Percentiles rank a stretch among this genome's conserved stretches.
These are phyloP conservation scores for Lymantria monacha DNA, from an alignment of 2,888 invertebrate genomes.

Conservation along the genomic window DNA sequence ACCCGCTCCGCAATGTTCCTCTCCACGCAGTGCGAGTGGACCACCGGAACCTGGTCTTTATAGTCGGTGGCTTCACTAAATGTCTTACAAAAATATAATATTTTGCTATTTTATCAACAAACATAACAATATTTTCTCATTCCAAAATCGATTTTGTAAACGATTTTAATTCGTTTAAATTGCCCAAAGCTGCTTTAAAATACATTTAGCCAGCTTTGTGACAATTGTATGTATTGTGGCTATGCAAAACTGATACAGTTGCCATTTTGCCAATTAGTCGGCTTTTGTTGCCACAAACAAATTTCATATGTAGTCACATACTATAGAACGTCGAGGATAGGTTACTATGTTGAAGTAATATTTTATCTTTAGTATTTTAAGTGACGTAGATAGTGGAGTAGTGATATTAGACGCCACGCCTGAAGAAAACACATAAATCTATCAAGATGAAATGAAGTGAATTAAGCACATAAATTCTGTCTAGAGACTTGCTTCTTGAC, in stretches of 20 bases:
- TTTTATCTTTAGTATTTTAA: slow-evolving; percentile 8
- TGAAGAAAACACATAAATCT: slow-evolving; percentile 45
- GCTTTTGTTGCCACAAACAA: slow-evolving; percentile 36
- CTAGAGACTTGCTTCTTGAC: slow-evolving; percentile 29
- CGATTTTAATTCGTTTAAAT: slow-evolving; percentile 50
- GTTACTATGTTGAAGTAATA: slow-evolving; percentile 6
- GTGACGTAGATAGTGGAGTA: neutral
- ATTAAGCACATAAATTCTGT: slow-evolving; percentile 47
- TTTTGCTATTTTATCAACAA: neutral
- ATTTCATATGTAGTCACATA: slow-evolving; percentile 15
- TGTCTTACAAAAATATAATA: too few relatives aligned
- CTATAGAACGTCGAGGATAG: slow-evolving; percentile 12
- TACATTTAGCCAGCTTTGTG: slow-evolving; percentile 48
- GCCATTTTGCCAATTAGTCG: slow-evolving; percentile 42
- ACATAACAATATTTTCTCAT: slow-evolving; percentile 18
- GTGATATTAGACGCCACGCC: slow-evolving; percentile 30
- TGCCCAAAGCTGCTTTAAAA: slow-evolving; percentile 50
- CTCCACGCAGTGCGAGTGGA: too few relatives aligned
- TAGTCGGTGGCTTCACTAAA: too few relatives aligned
- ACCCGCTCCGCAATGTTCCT: too few relatives aligned
- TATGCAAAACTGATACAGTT: slow-evolving; percentile 40
- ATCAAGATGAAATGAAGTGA: slow-evolving; percentile 44
- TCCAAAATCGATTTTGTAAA: slow-evolving; percentile 34
- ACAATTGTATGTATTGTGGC: slow-evolving; percentile 45
- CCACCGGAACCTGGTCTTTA: too few relatives aligned